A percentile compares a stretch with the other conserved stretches of the same genome.
Conservation (phyloP, 2,888 invertebrate genomes). For the Thumatha senex region DNA sequence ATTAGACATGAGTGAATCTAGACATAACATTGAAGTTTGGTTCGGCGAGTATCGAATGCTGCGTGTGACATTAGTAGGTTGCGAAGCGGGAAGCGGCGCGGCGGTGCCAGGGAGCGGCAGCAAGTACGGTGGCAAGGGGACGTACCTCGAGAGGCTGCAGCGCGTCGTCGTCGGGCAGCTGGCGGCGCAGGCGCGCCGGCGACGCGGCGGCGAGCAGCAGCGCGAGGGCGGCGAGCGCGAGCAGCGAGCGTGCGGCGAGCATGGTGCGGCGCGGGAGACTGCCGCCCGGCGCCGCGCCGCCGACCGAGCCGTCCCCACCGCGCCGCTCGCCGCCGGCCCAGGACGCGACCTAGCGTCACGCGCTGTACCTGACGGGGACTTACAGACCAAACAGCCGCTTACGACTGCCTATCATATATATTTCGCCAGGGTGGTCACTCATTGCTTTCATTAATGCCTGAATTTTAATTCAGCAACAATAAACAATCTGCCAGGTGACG, state of each 20-base stretch:
- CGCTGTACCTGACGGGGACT: too few species aligned
- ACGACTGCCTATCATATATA: too few species aligned
- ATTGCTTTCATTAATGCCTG: too few species aligned
- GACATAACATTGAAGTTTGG: neutral
- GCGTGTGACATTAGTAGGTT: neutral
- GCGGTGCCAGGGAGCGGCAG: neutral
- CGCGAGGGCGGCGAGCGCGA: slow-evolving; percentile 37
- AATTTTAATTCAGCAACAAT: too few species aligned
- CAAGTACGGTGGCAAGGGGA: neutral
- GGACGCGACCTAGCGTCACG: neutral
- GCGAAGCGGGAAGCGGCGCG: neutral
- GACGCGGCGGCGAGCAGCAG: slow-evolving; percentile 35
- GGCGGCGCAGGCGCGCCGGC: slow-evolving; percentile 51
- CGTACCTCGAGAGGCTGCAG: slow-evolving; percentile 72
- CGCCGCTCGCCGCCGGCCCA: neutral
- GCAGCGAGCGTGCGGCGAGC: slow-evolving; percentile 49
- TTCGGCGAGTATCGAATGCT: neutral
- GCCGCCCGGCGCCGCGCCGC: slow-evolving; percentile 21
- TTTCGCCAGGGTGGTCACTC: too few species aligned
- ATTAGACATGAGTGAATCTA: neutral
- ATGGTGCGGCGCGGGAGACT: slow-evolving; percentile 49
- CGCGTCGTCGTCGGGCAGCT: slow-evolving; percentile 67
- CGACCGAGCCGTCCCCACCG: slow-evolving; percentile 8
- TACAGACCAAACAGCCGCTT: too few species aligned
- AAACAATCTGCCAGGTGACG: too few species aligned